phyloP scores from a whole-genome alignment of 2,888 invertebrate genomes.

The Sinelater perroti region DNA sequence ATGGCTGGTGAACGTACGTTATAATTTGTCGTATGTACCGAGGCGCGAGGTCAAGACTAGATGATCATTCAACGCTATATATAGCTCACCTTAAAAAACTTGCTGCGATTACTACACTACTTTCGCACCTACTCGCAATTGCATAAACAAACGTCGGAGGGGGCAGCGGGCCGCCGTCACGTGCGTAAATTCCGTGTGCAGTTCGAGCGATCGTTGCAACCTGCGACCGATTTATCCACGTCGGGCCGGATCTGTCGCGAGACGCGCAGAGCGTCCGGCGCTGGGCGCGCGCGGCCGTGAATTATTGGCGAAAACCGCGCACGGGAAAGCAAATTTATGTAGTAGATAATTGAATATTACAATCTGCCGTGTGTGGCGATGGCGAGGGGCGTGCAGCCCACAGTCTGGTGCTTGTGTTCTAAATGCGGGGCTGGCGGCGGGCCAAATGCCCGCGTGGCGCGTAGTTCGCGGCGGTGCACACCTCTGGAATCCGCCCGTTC shows the following conservation, averaged over 20 bases:
- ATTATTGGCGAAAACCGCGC: conserved; percentile 20
- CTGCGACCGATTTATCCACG: conserved; percentile 21
- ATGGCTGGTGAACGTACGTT: conserved; percentile 5
- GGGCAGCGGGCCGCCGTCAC: not conserved
- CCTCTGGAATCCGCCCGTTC: conserved; percentile 48
- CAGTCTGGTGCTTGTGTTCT: conserved; percentile 56
- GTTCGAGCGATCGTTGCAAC: conserved; percentile 7
- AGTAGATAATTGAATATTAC: conserved; percentile 41
- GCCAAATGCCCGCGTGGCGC: conserved; percentile 56
- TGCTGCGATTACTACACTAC: conserved; percentile 27
- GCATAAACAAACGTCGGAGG: conserved; percentile 6
- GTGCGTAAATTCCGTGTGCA: conserved; percentile 1
- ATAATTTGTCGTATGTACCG: conserved; percentile 20
- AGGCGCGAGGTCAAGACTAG: conserved; percentile 29
- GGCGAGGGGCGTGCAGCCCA: conserved; percentile 41
- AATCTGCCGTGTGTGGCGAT: conserved; percentile 35
- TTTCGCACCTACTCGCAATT: conserved; percentile 13
- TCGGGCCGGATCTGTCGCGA: conserved; percentile 11
- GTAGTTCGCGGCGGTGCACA: conserved; percentile 50
- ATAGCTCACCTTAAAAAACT: conserved; percentile 16
- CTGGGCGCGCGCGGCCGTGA: conserved; percentile 8
- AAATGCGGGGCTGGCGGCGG: conserved; percentile 53
- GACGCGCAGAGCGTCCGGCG: too few relatives aligned
- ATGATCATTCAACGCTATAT: conserved; percentile 31
- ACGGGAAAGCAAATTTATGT: conserved; percentile 19